Evolutionary conservation across 1,140 invertebrate species (phyloP), one percentile per base, ranked within the genome.

Genomic region (Holcopasites calliopsidis): DNA sequence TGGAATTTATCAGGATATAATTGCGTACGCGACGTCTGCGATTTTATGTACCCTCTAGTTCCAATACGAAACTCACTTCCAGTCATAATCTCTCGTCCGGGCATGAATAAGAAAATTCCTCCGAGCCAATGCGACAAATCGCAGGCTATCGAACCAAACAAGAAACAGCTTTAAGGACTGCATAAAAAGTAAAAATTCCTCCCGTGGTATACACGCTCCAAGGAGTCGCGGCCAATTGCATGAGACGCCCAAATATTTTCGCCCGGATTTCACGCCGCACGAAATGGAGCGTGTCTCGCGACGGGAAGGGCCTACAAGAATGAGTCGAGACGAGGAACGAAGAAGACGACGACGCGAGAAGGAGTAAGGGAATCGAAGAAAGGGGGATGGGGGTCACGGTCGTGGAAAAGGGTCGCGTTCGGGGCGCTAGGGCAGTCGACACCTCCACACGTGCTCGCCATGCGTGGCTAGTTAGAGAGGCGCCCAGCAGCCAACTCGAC

Each of bases 401-500:
- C 78, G 70, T 54, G 66, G 66, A 77, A 79, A 82, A 85, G 85
- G 80, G 82, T 86, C 80, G 60, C 76, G 70, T 44, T 60, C 50
- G 54, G 62, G 78, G 75, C 74, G 62, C 57, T 78, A 42, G 66
- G 55, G 72, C 79, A 86, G 80, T 90, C 87, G 89, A 89, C 90
- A 90, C 88, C 88, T 91, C 86, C 83, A 91, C 90, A 91, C 89
- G 90, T 92, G 90, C 84, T 86, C 80, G 80, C 90, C 90, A 91
- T 90, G 87, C 91, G 90, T 85, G 86, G 83, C 85, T 90, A 88
- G 88, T 91, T 89, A 88, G 82, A 79, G 60, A 75, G 86, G 84
- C 80, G 85, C 79, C 77, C 71, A 86, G 85, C 84, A 84, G 87
- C 83, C 84, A 54, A 50, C 28, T 50, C 40, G 38, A 62, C 38